Percentiles rank a stretch among this genome's conserved stretches.
Conservation (phyloP, 2,113 vertebrate genomes). For the Microcebus tavaratra region DNA sequence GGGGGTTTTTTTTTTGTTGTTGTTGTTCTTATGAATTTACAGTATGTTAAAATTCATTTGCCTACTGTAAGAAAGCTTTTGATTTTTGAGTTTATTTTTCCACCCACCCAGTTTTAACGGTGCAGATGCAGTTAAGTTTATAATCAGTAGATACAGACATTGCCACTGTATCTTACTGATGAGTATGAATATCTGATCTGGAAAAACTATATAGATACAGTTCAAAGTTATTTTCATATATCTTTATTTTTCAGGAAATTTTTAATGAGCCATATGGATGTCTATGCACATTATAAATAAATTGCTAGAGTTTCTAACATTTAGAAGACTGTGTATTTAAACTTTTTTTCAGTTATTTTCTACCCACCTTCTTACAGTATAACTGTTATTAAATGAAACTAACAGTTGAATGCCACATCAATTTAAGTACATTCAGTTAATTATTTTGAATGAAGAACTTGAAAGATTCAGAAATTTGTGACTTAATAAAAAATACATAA, state of each 20-base stretch:
- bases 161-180: background rate
- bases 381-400: conserved; percentile 14
- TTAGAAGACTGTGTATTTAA: conserved; percentile 18
- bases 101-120: background rate
- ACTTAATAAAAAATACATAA: conserved; percentile 7
- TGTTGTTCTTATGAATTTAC: background rate
- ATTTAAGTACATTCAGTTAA: background rate
- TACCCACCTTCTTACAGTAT: background rate
- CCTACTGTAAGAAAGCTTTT: background rate
- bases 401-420: background rate
- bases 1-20: background rate
- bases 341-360: conserved; percentile 43
- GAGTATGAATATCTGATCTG: background rate
- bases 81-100: background rate
- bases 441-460: conserved; percentile 49
- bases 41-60: background rate
- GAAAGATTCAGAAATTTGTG: conserved; percentile 11
- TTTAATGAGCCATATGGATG: background rate
- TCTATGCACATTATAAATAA: background rate
- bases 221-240: conserved; percentile 14
- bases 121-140: background rate
- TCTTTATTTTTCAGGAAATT: background rate
- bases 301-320: conserved; percentile 8
- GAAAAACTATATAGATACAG: background rate
- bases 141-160: background rate